Evolutionary conservation across 1,140 invertebrate genomes (phyloP).

Genomic region (Amyelois transitella): DNA sequence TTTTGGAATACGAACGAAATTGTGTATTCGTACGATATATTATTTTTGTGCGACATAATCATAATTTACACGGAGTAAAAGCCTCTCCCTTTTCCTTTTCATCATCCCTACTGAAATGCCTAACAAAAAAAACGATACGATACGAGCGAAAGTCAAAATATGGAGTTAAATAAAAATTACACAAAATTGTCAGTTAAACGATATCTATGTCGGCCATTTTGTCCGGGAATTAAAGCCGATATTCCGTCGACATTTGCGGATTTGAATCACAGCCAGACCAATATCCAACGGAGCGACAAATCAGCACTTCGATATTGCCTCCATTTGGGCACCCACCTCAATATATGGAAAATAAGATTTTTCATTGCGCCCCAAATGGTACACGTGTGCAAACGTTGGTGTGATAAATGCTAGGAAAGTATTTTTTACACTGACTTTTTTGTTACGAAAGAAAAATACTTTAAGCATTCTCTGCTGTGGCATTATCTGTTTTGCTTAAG

Average conservation of each 20-base stretch:
- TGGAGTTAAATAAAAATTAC: too few species aligned
- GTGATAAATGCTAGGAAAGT: not conserved
- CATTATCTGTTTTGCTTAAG: too few species aligned
- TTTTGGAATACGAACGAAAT: too few species aligned
- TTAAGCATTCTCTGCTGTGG: too few species aligned
- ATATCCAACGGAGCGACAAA: constrained; percentile 69
- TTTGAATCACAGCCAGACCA: constrained; percentile 69
- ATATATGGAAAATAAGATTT: constrained; percentile 68
- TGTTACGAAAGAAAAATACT: too few species aligned
- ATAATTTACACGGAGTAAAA: too few species aligned
- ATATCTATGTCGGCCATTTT: constrained; percentile 23
- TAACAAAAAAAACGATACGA: too few species aligned
- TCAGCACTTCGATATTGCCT: constrained; percentile 72
- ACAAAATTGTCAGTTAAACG: constrained; percentile 4
- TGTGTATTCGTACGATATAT: too few species aligned
- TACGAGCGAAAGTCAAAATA: too few species aligned
- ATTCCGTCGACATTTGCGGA: constrained; percentile 48
- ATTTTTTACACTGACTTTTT: constrained; percentile 9
- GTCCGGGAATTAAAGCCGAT: constrained; percentile 30
- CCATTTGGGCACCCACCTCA: constrained; percentile 63
- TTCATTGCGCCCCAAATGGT: constrained; percentile 45
- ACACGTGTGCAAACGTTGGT: constrained; percentile 11
- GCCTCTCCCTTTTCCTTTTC: too few species aligned
- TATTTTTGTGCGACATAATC: too few species aligned
- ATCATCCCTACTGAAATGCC: too few species aligned